phyloP scores from a whole-genome alignment of 2,113 vertebrate species.

The Coracopsis vasa region DNA sequence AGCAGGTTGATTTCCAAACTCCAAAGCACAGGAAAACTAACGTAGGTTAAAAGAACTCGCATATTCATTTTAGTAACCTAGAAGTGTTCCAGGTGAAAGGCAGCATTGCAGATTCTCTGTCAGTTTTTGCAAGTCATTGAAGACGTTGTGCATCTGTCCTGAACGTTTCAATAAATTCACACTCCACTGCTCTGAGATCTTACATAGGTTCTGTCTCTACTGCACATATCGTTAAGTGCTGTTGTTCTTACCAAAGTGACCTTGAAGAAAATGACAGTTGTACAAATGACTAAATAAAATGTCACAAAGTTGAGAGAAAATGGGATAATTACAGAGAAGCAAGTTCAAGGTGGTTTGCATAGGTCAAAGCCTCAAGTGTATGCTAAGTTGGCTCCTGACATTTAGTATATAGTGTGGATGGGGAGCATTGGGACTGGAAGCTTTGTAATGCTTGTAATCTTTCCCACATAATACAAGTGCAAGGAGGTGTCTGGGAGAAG shows the following conservation, averaged over 20 bases:
- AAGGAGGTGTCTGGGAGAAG: neutral
- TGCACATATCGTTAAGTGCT: neutral
- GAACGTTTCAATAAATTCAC: neutral
- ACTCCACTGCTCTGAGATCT: neutral
- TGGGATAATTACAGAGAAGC: neutral
- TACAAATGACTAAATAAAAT: neutral
- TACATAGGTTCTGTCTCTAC: neutral
- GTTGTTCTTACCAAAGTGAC: neutral
- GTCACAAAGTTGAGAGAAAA: neutral
- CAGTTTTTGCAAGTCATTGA: neutral
- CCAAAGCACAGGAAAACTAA: neutral
- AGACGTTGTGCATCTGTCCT: neutral
- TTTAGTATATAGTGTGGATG: neutral
- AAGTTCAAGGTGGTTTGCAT: neutral
- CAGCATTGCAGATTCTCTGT: neutral
- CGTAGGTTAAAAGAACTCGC: neutral
- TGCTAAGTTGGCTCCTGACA: neutral
- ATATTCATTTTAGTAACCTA: neutral
- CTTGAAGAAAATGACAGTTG: neutral
- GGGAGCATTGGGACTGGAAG: neutral
- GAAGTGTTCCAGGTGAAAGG: neutral
- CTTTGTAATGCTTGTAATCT: neutral
- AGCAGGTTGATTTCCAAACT: neutral
- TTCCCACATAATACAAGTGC: neutral
- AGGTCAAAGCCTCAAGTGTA: neutral